Evolutionary conservation across 2,888 invertebrate genomes (phyloP), one percentile per base, ranked within the genome.

Genomic region (Limenitis arthemis): DNA sequence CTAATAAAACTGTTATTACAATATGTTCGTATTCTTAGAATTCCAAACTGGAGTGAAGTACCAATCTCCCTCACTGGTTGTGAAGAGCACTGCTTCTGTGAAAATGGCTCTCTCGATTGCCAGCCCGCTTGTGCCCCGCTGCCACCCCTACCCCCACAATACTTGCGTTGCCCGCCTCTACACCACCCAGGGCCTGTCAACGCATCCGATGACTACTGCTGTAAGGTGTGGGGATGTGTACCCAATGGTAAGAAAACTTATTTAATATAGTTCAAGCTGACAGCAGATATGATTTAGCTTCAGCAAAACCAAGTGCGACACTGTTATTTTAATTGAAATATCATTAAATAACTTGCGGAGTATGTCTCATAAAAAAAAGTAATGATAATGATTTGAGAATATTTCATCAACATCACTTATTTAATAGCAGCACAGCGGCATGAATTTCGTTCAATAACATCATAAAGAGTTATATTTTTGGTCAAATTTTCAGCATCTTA

Each of bases 31-130:
- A 44, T 42, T 47, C 73, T 54, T 59, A 87, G 87, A 12, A 89
- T 91, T 55, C 89, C 88, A 36, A 95, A 96, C 75, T 95, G 94
- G 92, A 92, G 93, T 51, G 92, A 93, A 64, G 90, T 97, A 42
- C 96, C 96, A 0, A 79, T 89, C 7, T 89, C 92, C 49, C 79
- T 96, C 4, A 94, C 94, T 8, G 94, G 95, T 47, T 97, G 96
- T 68, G 94, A 95, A 58, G 89, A 93, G 62, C 89, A 93, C 61
- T 97, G 96, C 69, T 94, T 91, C 72, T 97, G 96, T 69, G 94
- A 96, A 73, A 92, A 93, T 75, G 95, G 96, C 11, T 94, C 93
- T 60, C 88, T 97, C 12, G 93, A 95, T 56, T 97, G 97, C 66
- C 92, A 93, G 60, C 91, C 92, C 36, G 89, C 91, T 9, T 97